Conservation (phyloP, 2,797 vertebrate genomes). For the Muraenolepis orangiensis region DNA sequence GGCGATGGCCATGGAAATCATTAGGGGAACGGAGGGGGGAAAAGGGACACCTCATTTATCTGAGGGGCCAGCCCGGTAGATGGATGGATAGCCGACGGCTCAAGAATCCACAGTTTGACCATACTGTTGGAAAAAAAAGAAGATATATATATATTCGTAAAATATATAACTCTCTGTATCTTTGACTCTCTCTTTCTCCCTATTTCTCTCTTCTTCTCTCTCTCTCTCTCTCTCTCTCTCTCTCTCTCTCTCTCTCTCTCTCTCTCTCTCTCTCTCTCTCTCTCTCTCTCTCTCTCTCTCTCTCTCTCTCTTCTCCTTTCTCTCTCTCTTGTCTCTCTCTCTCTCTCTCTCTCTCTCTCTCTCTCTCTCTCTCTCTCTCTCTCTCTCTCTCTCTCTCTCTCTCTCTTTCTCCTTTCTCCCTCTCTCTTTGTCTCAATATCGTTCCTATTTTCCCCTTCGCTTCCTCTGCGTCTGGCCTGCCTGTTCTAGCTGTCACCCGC, state of each 20-base stretch:
- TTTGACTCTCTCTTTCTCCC: neutral
- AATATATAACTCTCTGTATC: neutral
- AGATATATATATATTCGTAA: neutral
- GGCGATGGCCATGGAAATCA: slow-evolving; percentile 60
- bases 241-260: slow-evolving; percentile 18
- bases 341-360: slow-evolving; percentile 28
- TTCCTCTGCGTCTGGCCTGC: slow-evolving; percentile 40
- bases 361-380: slow-evolving; percentile 11
- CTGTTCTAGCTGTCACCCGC: slow-evolving; percentile 87
- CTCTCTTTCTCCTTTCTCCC: slow-evolving; percentile 37
- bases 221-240: neutral
- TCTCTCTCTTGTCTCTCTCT: slow-evolving; percentile 43
- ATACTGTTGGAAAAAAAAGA: slow-evolving; percentile 11
- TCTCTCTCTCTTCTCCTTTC: slow-evolving; percentile 38
- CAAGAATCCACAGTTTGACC: slow-evolving; percentile 51
- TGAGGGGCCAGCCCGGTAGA: slow-evolving; percentile 47
- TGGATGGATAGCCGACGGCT: slow-evolving; percentile 53
- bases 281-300: slow-evolving; percentile 16
- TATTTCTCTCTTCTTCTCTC: neutral
- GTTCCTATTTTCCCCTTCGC: slow-evolving; percentile 39
- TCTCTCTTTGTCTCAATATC: slow-evolving; percentile 51
- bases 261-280: slow-evolving; percentile 7
- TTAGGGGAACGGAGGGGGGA: slow-evolving; percentile 69
- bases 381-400: slow-evolving; percentile 20
- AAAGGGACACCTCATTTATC: slow-evolving; percentile 63